Percentiles rank a stretch among this genome's conserved stretches.
Conservation (phyloP, 1,140 invertebrate genomes). For the Oedothorax gibbosus region DNA sequence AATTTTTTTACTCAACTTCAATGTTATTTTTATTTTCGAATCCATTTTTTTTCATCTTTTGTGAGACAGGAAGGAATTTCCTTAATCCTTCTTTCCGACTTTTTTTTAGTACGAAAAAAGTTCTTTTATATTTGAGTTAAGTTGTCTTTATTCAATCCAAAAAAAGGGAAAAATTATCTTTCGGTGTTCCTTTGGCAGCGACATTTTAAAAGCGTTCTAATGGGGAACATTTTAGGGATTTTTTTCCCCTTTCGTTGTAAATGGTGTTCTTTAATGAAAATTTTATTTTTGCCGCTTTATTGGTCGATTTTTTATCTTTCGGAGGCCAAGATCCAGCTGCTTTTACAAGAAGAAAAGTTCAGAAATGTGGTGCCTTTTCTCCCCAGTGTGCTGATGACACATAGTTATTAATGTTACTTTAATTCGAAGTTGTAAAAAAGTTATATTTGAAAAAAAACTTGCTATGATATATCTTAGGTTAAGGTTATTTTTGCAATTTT, state of each 20-base stretch:
- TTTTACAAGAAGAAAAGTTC: not conserved
- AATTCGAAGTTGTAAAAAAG: too few species aligned
- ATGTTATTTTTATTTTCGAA: not conserved
- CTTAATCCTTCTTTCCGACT: not conserved
- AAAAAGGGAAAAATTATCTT: not conserved
- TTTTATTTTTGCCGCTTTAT: not conserved
- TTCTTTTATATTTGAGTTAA: constrained; percentile 3
- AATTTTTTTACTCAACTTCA: constrained; percentile 11
- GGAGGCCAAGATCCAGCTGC: not conserved
- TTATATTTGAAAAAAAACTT: too few species aligned
- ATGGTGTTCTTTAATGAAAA: constrained; percentile 27
- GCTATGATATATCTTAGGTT: too few species aligned
- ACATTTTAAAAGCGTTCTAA: constrained; percentile 15
- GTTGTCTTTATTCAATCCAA: not conserved
- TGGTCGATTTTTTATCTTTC: not conserved
- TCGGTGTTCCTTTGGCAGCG: not conserved
- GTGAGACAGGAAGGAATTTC: not conserved
- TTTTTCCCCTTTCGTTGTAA: not conserved
- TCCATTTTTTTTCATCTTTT: not conserved
- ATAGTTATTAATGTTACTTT: not conserved
- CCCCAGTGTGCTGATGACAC: not conserved
- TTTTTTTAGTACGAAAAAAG: constrained; percentile 6
- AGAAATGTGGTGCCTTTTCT: not conserved
- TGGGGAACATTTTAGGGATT: not conserved
- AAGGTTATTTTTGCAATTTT: too few species aligned